Conservation (phyloP, 2,797 vertebrate genomes). For the Enteromius afrohamiltoni region DNA sequence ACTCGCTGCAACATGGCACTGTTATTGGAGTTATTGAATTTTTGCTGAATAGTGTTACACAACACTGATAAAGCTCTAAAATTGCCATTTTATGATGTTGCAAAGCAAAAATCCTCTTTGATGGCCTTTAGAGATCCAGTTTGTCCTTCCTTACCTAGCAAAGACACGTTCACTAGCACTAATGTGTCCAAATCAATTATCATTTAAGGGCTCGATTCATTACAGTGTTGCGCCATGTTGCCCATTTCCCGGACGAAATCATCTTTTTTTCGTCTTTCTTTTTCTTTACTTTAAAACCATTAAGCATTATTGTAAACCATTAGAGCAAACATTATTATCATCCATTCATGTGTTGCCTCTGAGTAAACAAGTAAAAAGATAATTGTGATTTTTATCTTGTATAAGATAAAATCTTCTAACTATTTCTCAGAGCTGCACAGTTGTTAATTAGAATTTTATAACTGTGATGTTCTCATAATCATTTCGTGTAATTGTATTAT, state of each 20-base stretch:
- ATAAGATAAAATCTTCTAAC: background rate
- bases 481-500: background rate
- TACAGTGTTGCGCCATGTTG: background rate
- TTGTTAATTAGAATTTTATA: background rate
- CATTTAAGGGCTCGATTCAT: background rate
- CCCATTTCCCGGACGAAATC: background rate
- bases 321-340: background rate
- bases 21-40: background rate
- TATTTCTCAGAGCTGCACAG: background rate
- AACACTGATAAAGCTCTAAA: constrained; percentile 8
- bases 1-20: background rate
- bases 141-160: background rate
- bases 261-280: background rate
- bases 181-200: background rate
- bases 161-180: background rate
- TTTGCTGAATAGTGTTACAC: constrained; percentile 7
- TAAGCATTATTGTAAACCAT: background rate
- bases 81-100: constrained; percentile 18
- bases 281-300: background rate
- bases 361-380: background rate
- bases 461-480: background rate
- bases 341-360: background rate
- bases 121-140: background rate
- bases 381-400: background rate
- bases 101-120: background rate